A percentile compares a stretch with the other conserved stretches of the same genome.
These are phyloP conservation scores for Tridacna gigas DNA, from an alignment of 2,888 invertebrate species.

Conservation along the genomic window DNA sequence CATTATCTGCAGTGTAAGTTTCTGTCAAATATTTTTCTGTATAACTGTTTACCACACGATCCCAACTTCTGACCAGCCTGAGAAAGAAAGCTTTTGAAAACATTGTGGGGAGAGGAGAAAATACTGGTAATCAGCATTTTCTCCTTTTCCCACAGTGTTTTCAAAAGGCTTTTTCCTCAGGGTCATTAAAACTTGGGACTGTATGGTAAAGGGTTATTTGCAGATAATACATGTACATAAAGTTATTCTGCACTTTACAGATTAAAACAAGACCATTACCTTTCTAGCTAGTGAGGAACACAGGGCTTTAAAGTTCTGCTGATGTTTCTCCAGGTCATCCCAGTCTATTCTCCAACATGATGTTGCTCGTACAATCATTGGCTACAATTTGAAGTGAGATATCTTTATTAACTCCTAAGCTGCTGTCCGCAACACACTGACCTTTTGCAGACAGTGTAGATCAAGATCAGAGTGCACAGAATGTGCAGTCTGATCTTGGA, in stretches of 20 bases:
- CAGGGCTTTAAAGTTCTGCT: slow-evolving; percentile 77
- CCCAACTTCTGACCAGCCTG: no score
- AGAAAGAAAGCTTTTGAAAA: not conserved
- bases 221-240: no score
- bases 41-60: no score
- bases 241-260: no score
- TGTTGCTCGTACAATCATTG: slow-evolving; percentile 80
- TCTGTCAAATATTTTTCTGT: no score
- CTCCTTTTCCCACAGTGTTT: not conserved
- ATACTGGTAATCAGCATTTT: not conserved
- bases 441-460: no score
- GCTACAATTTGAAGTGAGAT: slow-evolving; percentile 60
- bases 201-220: not conserved
- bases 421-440: no score
- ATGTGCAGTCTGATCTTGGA: no score
- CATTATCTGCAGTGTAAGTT: no score
- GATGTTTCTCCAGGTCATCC: slow-evolving; percentile 83
- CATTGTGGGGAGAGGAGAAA: not conserved
- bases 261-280: slow-evolving; percentile 59
- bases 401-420: no score
- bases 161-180: not conserved
- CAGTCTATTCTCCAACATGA: slow-evolving; percentile 84
- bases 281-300: slow-evolving; percentile 75
- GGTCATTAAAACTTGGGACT: not conserved
- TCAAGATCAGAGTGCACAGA: no score